A percentile compares a stretch with the other conserved stretches of the same genome.
These are phyloP conservation scores for Torymus aiolomorphi DNA, from an alignment of 2,888 invertebrate genomes.

Conservation along the genomic window DNA sequence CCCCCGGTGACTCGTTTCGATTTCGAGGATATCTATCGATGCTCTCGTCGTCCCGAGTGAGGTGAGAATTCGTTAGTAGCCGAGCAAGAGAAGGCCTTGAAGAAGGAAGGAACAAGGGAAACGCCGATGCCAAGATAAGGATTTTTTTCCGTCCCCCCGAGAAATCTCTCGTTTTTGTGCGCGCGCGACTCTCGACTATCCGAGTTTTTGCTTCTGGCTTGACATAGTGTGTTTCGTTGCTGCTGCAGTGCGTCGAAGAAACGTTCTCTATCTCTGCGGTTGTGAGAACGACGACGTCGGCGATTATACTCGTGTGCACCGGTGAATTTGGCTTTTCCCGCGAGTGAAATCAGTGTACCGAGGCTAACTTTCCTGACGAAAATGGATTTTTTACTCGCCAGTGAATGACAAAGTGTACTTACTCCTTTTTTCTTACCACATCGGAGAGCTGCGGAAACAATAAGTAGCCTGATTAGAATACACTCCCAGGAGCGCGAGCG, in stretches of 20 bases:
- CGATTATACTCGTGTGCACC: neutral
- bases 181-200: neutral
- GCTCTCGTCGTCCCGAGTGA: neutral
- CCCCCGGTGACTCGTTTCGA: no score
- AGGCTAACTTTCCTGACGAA: neutral
- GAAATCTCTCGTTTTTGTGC: neutral
- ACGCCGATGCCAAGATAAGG: neutral
- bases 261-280: constrained; percentile 1
- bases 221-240: neutral
- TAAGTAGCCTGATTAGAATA: no score
- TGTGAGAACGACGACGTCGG: no score
- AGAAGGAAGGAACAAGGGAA: neutral
- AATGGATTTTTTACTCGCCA: neutral
- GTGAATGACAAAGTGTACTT: constrained; percentile 8
- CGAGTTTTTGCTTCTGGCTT: no score
- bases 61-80: neutral
- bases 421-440: neutral
- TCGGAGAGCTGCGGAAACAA: neutral
- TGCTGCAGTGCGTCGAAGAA: neutral
- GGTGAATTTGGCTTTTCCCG: constrained; percentile 1
- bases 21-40: no score
- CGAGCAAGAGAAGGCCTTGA: neutral
- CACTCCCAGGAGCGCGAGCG: no score
- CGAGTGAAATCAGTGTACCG: constrained; percentile 23
- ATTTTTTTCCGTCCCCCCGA: neutral